These are phyloP conservation scores for Sorex maritimensis DNA, from an alignment of 2,797 vertebrate genomes.

Conservation along the genomic window DNA sequence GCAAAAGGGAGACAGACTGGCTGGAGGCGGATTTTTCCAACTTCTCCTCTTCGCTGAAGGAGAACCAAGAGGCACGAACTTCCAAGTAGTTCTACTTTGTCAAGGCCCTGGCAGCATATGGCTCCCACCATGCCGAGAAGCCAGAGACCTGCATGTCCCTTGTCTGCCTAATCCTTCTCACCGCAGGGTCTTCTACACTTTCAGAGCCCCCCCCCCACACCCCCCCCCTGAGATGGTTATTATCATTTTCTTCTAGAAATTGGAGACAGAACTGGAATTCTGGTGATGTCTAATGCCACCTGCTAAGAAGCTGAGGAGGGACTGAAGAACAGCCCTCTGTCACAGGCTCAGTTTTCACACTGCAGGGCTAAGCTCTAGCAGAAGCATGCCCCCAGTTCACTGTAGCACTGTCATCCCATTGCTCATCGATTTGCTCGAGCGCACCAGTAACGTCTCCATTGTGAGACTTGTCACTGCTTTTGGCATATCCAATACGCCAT, in stretches of 20 bases:
- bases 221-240: background rate
- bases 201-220: background rate
- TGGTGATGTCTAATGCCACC: too few relatives aligned
- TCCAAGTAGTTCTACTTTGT: constrained; percentile 69
- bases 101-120: constrained; percentile 18
- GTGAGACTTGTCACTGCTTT: too few relatives aligned
- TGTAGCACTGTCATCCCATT: too few relatives aligned
- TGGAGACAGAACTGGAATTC: background rate
- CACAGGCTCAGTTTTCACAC: too few relatives aligned
- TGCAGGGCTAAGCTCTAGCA: too few relatives aligned
- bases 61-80: constrained; percentile 44
- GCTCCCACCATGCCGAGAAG: background rate
- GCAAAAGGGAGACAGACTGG: constrained; percentile 26
- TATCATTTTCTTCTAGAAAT: constrained; percentile 7
- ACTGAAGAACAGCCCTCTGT: background rate
- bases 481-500: too few relatives aligned
- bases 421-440: too few relatives aligned
- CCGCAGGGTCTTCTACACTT: background rate
- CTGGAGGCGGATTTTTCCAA: constrained; percentile 54
- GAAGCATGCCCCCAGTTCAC: too few relatives aligned
- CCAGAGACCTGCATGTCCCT: background rate
- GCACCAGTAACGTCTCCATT: too few relatives aligned
- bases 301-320: background rate
- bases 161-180: background rate
- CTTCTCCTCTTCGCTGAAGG: constrained; percentile 32